A percentile compares a stretch with the other conserved stretches of the same genome.
These are phyloP conservation scores for Leucoma salicis DNA, from an alignment of 2,888 invertebrate species.

Conservation along the genomic window DNA sequence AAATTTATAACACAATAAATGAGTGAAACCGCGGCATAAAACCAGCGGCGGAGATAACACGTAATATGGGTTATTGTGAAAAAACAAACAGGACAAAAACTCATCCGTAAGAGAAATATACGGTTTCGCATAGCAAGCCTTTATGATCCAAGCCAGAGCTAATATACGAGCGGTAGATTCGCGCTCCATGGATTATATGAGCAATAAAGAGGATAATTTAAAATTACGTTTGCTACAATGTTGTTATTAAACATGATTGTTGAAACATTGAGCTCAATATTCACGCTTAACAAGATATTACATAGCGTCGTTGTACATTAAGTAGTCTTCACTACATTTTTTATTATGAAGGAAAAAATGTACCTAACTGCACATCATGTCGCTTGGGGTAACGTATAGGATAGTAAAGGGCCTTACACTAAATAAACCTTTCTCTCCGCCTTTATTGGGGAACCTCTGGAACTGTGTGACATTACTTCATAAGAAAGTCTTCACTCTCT, in stretches of 20 bases:
- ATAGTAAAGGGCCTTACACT: too few relatives aligned
- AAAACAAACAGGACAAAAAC: conserved; percentile 77
- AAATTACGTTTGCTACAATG: conserved; percentile 67
- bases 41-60: conserved; percentile 69
- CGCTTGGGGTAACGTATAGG: too few relatives aligned
- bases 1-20: conserved; percentile 79
- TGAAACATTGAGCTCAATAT: conserved; percentile 37
- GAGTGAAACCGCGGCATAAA: conserved; percentile 64
- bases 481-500: conserved; percentile 17
- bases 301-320: conserved; percentile 21
- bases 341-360: too few relatives aligned
- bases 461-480: too few relatives aligned
- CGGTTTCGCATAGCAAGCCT: conserved; percentile 60
- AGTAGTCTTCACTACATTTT: conserved; percentile 16
- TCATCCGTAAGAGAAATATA: conserved; percentile 61
- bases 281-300: conserved; percentile 30
- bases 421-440: too few relatives aligned
- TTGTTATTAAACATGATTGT: conserved; percentile 61
- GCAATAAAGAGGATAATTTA: conserved; percentile 72
- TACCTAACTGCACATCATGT: too few relatives aligned
- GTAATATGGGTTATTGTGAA: conserved; percentile 72
- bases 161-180: conserved; percentile 65
- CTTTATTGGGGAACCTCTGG: too few relatives aligned
- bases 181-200: conserved; percentile 64
- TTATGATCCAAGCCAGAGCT: conserved; percentile 64